Evolutionary conservation across 2,888 invertebrate genomes (phyloP).

Genomic region (Urechis unicinctus): DNA sequence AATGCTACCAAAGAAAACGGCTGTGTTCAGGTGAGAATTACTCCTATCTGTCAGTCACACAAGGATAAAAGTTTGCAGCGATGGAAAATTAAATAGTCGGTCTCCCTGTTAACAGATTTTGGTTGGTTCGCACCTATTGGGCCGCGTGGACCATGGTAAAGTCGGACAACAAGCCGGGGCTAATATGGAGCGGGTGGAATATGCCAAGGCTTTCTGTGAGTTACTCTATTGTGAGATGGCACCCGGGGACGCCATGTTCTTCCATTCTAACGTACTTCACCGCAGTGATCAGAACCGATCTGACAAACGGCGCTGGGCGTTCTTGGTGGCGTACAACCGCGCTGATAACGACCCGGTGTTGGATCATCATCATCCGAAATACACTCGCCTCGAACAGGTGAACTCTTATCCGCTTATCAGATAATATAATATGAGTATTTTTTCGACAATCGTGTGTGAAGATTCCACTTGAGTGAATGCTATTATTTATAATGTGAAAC

Average conservation of each 20-base stretch:
- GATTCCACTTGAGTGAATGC: not conserved
- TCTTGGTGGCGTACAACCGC: conserved; percentile 12
- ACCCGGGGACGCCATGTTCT: conserved; percentile 14
- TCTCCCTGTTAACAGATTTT: conserved; percentile 7
- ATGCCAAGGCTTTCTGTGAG: conserved; percentile 6
- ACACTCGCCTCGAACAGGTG: conserved; percentile 10
- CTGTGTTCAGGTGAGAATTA: conserved; percentile 14
- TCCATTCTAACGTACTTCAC: conserved; percentile 15
- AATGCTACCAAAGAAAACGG: conserved; percentile 14
- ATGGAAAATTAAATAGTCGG: not conserved
- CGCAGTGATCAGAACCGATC: conserved; percentile 12
- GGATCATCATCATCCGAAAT: conserved; percentile 10
- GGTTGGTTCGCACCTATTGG: conserved; percentile 14
- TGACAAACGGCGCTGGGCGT: conserved; percentile 10
- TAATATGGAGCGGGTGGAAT: conserved; percentile 14
- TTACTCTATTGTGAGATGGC: conserved; percentile 4
- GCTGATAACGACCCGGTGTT: conserved; percentile 11
- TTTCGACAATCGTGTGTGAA: no score
- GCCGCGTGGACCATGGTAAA: conserved; percentile 14
- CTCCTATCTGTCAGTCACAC: no score
- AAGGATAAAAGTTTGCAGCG: not conserved
- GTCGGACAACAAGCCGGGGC: conserved; percentile 17
- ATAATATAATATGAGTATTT: no score
- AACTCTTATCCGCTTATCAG: no score
- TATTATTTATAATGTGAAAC: not conserved